phyloP scores from a whole-genome alignment of 2,888 invertebrate genomes.

The Odontocolon sp. region DNA sequence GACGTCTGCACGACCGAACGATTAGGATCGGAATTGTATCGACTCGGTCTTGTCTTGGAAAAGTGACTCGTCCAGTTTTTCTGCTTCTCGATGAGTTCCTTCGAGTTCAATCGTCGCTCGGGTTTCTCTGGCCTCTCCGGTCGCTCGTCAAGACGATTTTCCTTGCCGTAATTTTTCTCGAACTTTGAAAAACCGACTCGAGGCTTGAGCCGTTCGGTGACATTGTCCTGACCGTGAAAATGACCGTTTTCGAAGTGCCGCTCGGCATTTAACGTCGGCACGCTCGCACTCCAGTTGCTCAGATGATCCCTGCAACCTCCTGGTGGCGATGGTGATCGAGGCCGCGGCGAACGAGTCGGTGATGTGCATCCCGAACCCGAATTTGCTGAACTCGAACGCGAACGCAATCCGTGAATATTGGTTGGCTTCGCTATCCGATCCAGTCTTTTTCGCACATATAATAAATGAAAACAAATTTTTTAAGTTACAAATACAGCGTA shows the following conservation, averaged over 20 bases:
- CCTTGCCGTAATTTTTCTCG: slow-evolving; percentile 75
- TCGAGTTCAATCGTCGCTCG: slow-evolving; percentile 90
- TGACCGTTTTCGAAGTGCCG: slow-evolving; percentile 79
- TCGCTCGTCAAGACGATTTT: slow-evolving; percentile 81
- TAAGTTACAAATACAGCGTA: slow-evolving; percentile 5
- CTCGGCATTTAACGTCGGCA: slow-evolving; percentile 81
- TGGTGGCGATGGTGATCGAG: slow-evolving; percentile 79
- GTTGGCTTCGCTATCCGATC: slow-evolving; percentile 78
- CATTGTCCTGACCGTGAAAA: slow-evolving; percentile 76
- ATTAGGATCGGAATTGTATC: slow-evolving; percentile 86
- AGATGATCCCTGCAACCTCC: slow-evolving; percentile 80
- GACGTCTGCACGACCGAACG: slow-evolving; percentile 82
- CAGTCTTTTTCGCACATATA: slow-evolving; percentile 62
- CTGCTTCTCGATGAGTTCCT: slow-evolving; percentile 94
- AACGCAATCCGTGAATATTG: slow-evolving; percentile 83
- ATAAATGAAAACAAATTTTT: slow-evolving; percentile 26
- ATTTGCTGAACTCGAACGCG: slow-evolving; percentile 86
- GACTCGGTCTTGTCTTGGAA: slow-evolving; percentile 87
- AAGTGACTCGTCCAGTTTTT: slow-evolving; percentile 96
- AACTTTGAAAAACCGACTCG: slow-evolving; percentile 68
- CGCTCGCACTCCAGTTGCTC: slow-evolving; percentile 83
- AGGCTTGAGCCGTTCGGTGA: slow-evolving; percentile 81
- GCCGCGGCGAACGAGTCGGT: slow-evolving; percentile 82
- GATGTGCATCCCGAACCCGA: slow-evolving; percentile 84
- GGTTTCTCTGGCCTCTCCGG: slow-evolving; percentile 90